Evolutionary conservation across 2,888 invertebrate genomes (phyloP).

Genomic region (Aphelenchoides bicaudatus): DNA sequence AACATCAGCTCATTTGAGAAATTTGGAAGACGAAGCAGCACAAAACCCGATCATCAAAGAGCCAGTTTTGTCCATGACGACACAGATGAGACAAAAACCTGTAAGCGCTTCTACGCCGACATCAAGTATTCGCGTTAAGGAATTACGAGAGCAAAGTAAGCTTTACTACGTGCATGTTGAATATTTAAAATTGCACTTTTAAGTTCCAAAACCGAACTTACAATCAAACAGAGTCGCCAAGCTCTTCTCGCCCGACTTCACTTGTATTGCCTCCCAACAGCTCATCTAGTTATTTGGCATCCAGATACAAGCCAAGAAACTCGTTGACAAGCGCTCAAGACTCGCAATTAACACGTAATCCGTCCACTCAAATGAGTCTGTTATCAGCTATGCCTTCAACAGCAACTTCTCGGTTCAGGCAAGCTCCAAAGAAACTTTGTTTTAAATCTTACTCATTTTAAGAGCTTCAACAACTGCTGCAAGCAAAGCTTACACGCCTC

Average conservation of each 20-base stretch:
- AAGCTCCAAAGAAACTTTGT: background rate
- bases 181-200: background rate
- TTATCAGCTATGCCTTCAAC: constrained; percentile 13
- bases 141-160: constrained; percentile 16
- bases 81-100: constrained; percentile 1
- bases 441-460: background rate
- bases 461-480: background rate
- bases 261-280: background rate
- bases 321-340: too few relatives aligned
- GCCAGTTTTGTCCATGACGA: background rate
- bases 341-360: too few relatives aligned
- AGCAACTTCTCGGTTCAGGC: background rate
- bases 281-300: background rate
- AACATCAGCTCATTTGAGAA: constrained; percentile 46
- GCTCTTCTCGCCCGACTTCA: constrained; percentile 4
- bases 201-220: constrained; percentile 3
- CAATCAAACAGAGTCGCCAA: background rate
- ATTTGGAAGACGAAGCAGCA: constrained; percentile 21
- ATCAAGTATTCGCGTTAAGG: constrained; percentile 17
- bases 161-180: background rate
- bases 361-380: constrained; percentile 11
- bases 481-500: too few relatives aligned
- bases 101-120: constrained; percentile 14
- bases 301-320: constrained; percentile 12
- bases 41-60: background rate